Evolutionary conservation across 2,797 vertebrate species (phyloP), one percentile per base, ranked within the genome.

Genomic region (Muscicapa comitata): DNA sequence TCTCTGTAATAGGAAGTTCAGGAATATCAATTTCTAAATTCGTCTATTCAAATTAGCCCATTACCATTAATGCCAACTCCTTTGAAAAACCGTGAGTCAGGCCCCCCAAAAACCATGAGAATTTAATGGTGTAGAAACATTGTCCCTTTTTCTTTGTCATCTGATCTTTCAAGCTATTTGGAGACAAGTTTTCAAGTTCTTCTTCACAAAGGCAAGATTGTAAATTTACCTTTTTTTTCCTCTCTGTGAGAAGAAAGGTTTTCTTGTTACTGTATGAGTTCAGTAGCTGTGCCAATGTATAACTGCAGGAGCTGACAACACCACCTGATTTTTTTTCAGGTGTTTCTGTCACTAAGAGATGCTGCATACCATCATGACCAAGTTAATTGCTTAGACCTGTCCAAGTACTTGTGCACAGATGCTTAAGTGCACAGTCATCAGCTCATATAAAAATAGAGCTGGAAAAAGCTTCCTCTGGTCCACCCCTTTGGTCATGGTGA

Each of bases 11-110:
- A 94, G 89, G 95, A 95, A 97, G 91, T 95, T 96, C 96, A 95
- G 94, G 93, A 95, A 97, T 97, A 97, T 96, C 94, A 96, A 91
- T 96, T 95, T 96, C 94, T 96, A 95, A 95, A 95, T 97, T 96
- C 90, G 94, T 94, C 91, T 94, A 94, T 93, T 94, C 92, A 96
- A 93, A 97, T 97, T 92, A 96, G 54, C 1, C 94, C 70, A 94
- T 96, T 96, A 91, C 89, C 85, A 96, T 93, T 94, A 96, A 94
- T 61, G 81, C 87, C 89, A 95, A 83, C 57, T 89, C 92, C 75
- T 91, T 86, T 86, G 93, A 96, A 95, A 96, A 95, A 78, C 43
- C 40, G 13, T 48, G 75, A 95, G 75, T 84, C 87, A 90, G 61
- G 9, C 37, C 65, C 75, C 87, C 38, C 79, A 16, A 7, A 82